Evolutionary conservation across 2,113 vertebrate species (phyloP), one percentile per base, ranked within the genome.

Genomic region (Anhinga rufa): DNA sequence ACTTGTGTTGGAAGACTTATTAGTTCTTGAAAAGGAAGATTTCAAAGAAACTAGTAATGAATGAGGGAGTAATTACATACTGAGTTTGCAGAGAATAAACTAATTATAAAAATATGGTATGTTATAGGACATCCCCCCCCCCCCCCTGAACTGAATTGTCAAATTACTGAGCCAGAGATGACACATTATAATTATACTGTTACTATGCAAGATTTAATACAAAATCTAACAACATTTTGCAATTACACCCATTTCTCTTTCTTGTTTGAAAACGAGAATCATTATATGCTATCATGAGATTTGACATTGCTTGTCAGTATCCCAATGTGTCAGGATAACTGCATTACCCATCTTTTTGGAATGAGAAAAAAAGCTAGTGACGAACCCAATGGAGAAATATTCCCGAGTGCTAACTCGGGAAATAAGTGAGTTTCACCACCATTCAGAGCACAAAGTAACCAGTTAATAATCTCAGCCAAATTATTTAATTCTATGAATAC

Each of bases 21-120:
- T 92, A 91, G 91, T 92, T 95, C 84, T 91, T 75, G 78, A 91
- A 97, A 96, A 95, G 61, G 72, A 92, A 91, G 87, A 95, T 95
- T 97, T 97, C 91, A 97, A 93, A 97, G 95, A 94, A 97, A 92
- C 94, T 70, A 62, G 89, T 86, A 97, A 95, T 90, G 89, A 96
- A 94, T 86, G 84, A 97, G 87, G 55, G 78, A 95, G 93, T 95
- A 97, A 96, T 95, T 96, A 95, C 91, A 96, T 90, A 92, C 86
- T 89, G 92, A 92, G 78, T 92, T 93, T 95, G 91, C 89, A 95
- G 84, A 95, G 89, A 95, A 95, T 91, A 95, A 97, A 96, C 91
- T 97, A 97, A 95, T 95, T 93, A 94, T 95, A 93, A 97, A 97
- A 96, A 93, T 94, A 93, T 44, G 86, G 91, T 89, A 49, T 90